Evolutionary conservation across 2,113 vertebrate genomes (phyloP), one percentile per base, ranked within the genome.

Genomic region (Corythornis vintsioides): DNA sequence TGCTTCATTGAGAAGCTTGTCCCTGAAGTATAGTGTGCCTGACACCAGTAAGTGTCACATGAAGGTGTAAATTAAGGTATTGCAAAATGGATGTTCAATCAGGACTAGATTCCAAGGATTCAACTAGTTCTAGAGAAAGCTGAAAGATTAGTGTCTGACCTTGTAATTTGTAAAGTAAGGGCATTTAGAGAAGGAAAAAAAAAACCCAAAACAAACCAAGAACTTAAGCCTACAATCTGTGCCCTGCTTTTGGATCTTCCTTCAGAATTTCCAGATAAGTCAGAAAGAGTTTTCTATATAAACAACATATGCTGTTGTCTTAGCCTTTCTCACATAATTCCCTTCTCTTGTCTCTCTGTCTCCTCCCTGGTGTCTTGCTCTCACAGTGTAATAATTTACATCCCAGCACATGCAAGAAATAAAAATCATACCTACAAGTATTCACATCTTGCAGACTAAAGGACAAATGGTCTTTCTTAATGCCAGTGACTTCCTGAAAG

Each of bases 271-370:
- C 17, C 4, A 3, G 63, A 26, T 63, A 88, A 93, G 31, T 79
- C 79, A 88, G 66, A 83, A 90, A 67, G 74, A 76, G 28, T 43
- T 87, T 95, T 92, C n/a, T 91, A 10, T 77, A 43, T 53, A 93
- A 96, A 92, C 48, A 94, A 63, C 89, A 93, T 92, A 94, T 89
- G 86, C n/a, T 94, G 47, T 77, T 91, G n/a, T 73, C 87, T 89
- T 92, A 93, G 64, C 38, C 67, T 59, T 73, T 96, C 90, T 59
- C 70, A 76, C 45, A 89, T 50, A 79, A 60, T 78, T 91, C 71
- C 67, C 28, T 80, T 76, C 63, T 67, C 56, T 91, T 83, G 75
- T 47, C 52, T 79, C 12, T 85, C 38, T 65, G 5, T 82, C 22
- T 93, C 24, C 35, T 73, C 42, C 59, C 59, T 40, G 20, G 31